Evolutionary conservation across 2,888 invertebrate genomes (phyloP).

Genomic region (Eristalis pertinax): DNA sequence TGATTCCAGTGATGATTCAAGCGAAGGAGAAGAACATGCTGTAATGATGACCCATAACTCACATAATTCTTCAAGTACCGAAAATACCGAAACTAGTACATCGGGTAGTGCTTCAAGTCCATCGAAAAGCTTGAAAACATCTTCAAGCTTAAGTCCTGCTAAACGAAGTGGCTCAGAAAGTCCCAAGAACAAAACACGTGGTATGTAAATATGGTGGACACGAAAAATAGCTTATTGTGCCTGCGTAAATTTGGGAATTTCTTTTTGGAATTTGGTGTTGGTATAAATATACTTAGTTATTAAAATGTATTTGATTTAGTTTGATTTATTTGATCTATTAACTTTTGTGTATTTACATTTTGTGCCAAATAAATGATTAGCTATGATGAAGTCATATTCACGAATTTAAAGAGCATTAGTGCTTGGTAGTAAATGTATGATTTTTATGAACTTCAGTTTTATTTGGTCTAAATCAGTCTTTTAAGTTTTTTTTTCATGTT

Average conservation of each 20-base stretch:
- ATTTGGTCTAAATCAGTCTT: too few relatives aligned
- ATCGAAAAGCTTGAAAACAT: conserved; percentile 92
- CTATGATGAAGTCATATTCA: too few relatives aligned
- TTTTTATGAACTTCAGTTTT: too few relatives aligned
- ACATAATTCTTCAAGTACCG: conserved; percentile 82
- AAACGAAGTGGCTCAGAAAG: conserved; percentile 91
- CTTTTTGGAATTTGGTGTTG: too few relatives aligned
- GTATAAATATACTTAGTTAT: neutral
- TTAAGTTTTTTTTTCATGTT: too few relatives aligned
- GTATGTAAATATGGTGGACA: conserved; percentile 81
- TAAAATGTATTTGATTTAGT: neutral
- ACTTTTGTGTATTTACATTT: too few relatives aligned
- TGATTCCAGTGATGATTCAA: conserved; percentile 96
- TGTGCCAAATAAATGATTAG: too few relatives aligned
- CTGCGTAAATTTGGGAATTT: too few relatives aligned
- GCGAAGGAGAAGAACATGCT: conserved; percentile 91
- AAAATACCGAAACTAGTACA: conserved; percentile 84
- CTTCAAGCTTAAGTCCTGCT: conserved; percentile 91
- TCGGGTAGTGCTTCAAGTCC: conserved; percentile 89
- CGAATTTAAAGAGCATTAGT: too few relatives aligned
- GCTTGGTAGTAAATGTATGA: too few relatives aligned
- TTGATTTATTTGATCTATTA: neutral
- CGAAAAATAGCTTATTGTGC: neutral
- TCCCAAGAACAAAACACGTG: conserved; percentile 91
- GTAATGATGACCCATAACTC: conserved; percentile 81